These are phyloP conservation scores for Elgaria multicarinata DNA, from an alignment of 2,113 vertebrate genomes.

Conservation along the genomic window DNA sequence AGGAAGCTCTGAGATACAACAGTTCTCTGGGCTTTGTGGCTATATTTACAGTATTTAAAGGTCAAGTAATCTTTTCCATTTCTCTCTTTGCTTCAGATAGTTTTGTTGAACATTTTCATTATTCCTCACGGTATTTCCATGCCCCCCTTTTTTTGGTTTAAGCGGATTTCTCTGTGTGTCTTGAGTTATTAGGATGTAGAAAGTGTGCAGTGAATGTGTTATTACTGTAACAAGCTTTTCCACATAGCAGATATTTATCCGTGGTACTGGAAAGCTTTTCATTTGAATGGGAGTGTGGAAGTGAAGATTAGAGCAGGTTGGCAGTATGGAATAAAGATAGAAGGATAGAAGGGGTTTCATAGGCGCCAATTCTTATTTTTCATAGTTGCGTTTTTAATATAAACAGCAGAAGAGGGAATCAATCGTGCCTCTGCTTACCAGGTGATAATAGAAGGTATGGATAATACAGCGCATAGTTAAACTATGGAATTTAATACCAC, in stretches of 20 bases:
- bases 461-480: neutral
- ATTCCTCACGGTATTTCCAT: conserved; percentile 26
- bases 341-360: neutral
- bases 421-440: neutral
- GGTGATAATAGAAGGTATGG: neutral
- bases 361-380: neutral
- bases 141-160: conserved; percentile 49
- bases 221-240: conserved; percentile 59
- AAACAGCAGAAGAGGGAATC: neutral
- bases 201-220: conserved; percentile 55
- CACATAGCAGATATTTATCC: conserved; percentile 49
- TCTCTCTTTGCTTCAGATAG: conserved; percentile 51
- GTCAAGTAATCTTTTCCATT: conserved; percentile 67
- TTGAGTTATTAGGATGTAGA: conserved; percentile 56
- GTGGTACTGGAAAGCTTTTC: conserved; percentile 48
- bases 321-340: conserved; percentile 39
- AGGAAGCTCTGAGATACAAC: conserved; percentile 54
- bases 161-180: conserved; percentile 59
- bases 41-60: conserved; percentile 71
- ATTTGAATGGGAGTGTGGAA: conserved; percentile 32
- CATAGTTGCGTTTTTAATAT: neutral
- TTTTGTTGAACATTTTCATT: conserved; percentile 59
- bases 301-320: conserved; percentile 36
- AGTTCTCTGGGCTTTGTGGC: conserved; percentile 49
- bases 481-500: too few species aligned